These are phyloP conservation scores for Hippopotamyrus pictus DNA, from an alignment of 2,797 vertebrate species.

Conservation along the genomic window DNA sequence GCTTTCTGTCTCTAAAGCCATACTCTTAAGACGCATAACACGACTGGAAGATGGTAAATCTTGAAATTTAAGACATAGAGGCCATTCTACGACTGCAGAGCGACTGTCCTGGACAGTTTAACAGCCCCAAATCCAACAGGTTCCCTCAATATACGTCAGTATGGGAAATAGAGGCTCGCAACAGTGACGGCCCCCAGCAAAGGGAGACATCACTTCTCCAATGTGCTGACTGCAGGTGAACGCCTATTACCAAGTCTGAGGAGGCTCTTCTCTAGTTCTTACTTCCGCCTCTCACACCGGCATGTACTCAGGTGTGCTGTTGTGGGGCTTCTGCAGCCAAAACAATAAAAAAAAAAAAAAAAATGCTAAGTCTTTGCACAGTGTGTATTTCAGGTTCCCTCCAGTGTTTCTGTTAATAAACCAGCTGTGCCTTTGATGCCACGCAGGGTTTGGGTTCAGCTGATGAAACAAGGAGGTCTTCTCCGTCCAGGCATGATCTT, in stretches of 20 bases:
- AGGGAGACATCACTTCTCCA: background rate
- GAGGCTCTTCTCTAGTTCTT: background rate
- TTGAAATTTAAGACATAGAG: background rate
- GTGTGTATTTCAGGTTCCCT: conserved; percentile 9
- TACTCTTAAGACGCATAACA: background rate
- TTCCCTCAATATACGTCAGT: background rate
- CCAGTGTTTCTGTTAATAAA: conserved; percentile 52
- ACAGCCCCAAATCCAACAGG: background rate
- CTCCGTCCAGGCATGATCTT: conserved; percentile 43
- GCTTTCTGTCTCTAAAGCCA: background rate
- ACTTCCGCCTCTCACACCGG: background rate
- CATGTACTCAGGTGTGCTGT: background rate
- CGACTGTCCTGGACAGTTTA: background rate
- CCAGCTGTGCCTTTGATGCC: conserved; percentile 50
- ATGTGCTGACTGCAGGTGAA: background rate
- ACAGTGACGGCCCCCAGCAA: background rate
- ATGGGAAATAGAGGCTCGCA: background rate
- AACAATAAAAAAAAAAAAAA: background rate
- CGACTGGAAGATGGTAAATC: background rate
- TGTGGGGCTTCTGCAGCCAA: background rate
- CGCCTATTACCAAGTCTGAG: too few relatives aligned
- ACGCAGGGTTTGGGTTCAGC: conserved; percentile 39
- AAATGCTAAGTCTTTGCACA: conserved; percentile 32
- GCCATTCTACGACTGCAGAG: background rate
- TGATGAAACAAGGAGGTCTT: conserved; percentile 57